Conservation (phyloP, 2,113 vertebrate species). For the Neopipo cinnamomea region DNA sequence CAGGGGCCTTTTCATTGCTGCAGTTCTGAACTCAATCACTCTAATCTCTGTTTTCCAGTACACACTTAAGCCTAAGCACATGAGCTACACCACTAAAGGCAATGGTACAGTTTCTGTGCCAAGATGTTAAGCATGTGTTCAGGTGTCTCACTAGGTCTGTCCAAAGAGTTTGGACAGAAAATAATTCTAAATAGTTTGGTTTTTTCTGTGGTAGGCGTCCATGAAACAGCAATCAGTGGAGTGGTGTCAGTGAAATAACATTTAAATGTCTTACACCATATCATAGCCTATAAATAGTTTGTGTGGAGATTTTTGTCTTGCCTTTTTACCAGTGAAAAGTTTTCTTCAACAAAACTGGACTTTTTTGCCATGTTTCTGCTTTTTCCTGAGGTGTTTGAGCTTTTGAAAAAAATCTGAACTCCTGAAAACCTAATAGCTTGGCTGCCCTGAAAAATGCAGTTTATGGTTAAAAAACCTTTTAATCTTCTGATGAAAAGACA, state of each 20-base stretch:
- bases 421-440: background rate
- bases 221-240: background rate
- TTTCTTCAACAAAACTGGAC: background rate
- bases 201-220: background rate
- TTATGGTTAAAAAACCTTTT: background rate
- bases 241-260: background rate
- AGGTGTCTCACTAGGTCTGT: background rate
- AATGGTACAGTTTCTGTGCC: background rate
- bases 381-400: background rate
- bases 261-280: background rate
- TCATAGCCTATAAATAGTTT: background rate
- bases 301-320: background rate
- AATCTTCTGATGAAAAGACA: constrained; percentile 4
- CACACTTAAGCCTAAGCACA: background rate
- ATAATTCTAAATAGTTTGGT: background rate
- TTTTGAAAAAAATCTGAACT: background rate
- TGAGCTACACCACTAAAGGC: background rate
- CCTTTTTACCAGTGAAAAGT: background rate
- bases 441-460: background rate
- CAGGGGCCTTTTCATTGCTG: background rate
- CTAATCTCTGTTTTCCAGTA: constrained; percentile 31
- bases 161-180: background rate
- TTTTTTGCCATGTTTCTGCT: background rate
- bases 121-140: constrained; percentile 11
- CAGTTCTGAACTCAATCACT: background rate